phyloP scores from a whole-genome alignment of 2,113 vertebrate species.

The Otolemur garnettii region DNA sequence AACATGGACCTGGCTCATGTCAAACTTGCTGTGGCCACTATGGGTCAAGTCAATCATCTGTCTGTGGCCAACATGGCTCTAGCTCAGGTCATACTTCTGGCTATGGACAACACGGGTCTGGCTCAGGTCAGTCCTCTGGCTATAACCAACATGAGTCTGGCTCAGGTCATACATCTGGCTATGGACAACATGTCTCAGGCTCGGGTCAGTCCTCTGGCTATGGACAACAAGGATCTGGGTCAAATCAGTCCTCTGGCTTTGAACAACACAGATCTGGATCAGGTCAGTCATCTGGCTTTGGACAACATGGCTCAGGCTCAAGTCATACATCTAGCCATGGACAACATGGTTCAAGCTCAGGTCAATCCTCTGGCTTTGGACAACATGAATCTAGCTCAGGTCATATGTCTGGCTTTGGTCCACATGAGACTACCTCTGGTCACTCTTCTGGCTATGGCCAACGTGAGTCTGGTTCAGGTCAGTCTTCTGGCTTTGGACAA shows the following conservation, averaged over 20 bases:
- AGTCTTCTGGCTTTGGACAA: not conserved
- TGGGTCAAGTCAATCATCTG: not conserved
- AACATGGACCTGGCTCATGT: not conserved
- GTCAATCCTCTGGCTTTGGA: rapidly evolving
- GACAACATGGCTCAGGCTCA: not conserved
- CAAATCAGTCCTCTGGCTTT: not conserved
- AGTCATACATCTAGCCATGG: rapidly evolving
- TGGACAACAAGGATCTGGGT: rapidly evolving
- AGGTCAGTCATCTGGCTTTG: not conserved
- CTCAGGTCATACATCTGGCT: not conserved
- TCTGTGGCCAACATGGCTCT: not conserved
- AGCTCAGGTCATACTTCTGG: not conserved
- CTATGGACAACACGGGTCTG: rapidly evolving
- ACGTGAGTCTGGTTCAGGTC: not conserved
- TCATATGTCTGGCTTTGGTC: no score
- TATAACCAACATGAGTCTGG: not conserved
- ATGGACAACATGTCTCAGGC: rapidly evolving
- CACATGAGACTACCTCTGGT: not conserved
- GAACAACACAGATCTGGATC: not conserved
- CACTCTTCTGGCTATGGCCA: not conserved
- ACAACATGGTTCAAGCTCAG: rapidly evolving
- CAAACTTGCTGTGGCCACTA: not conserved
- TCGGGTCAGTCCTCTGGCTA: not conserved
- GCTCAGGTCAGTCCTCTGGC: not conserved
- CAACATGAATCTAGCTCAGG: not conserved